phyloP scores from a whole-genome alignment of 2,888 invertebrate genomes.

The Sphaerophoria rueppellii region DNA sequence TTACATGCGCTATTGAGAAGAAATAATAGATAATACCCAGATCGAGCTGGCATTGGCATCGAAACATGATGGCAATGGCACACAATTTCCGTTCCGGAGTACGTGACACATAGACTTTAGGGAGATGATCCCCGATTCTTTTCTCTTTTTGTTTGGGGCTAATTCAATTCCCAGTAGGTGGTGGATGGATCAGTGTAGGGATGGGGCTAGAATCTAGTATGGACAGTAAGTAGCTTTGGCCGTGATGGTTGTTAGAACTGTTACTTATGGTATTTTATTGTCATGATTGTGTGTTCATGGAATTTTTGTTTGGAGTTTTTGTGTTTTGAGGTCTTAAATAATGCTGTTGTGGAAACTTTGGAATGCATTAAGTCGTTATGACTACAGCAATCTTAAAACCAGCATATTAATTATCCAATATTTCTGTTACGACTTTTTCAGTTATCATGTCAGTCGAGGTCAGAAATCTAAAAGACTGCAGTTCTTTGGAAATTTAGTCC shows the following conservation, averaged over 20 bases:
- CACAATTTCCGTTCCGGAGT: conserved; percentile 41
- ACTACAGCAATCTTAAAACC: too few species aligned
- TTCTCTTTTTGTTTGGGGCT: conserved; percentile 27
- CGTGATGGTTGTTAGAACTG: conserved; percentile 10
- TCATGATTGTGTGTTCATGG: background rate
- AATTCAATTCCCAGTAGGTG: conserved; percentile 61
- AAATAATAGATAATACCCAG: conserved; percentile 58
- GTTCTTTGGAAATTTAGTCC: background rate
- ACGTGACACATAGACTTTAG: conserved; percentile 53
- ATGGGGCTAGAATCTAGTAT: background rate
- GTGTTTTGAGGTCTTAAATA: background rate
- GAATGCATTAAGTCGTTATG: too few species aligned
- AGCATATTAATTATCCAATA: too few species aligned
- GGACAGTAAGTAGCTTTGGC: conserved; percentile 54
- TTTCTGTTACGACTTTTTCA: too few species aligned
- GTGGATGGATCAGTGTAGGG: background rate
- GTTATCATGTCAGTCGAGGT: too few species aligned
- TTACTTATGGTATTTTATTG: background rate
- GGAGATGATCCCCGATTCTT: conserved; percentile 15
- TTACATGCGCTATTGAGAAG: conserved; percentile 70
- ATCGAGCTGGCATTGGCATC: background rate
- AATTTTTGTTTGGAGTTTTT: background rate
- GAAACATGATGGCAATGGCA: conserved; percentile 42
- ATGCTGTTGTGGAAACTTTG: background rate
- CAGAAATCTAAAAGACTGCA: background rate